Conservation (phyloP, 2,113 vertebrate species). For the Menura novaehollandiae region DNA sequence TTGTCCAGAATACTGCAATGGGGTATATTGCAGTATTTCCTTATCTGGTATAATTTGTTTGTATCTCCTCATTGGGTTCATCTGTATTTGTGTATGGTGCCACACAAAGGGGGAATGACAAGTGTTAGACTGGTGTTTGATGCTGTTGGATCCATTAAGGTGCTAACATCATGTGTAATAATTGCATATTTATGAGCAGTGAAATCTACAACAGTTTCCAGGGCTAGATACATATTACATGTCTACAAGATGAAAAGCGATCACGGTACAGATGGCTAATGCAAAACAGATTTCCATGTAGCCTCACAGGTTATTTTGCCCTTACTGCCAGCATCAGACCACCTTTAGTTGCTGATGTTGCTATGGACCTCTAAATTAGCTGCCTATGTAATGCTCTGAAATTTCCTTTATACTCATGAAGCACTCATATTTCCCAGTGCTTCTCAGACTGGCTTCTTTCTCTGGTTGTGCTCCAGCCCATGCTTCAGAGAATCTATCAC, state of each 20-base stretch:
- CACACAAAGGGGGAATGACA: background rate
- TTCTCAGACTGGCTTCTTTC: background rate
- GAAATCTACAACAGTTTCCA: background rate
- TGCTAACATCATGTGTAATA: background rate
- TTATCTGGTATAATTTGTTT: background rate
- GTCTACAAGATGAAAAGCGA: background rate
- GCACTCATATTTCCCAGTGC: background rate
- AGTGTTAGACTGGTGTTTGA: background rate
- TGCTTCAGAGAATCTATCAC: background rate
- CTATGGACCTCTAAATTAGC: background rate
- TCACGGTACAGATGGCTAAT: background rate
- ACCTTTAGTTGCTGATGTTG: background rate
- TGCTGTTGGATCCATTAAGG: background rate
- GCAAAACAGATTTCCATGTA: background rate
- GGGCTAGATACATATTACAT: background rate
- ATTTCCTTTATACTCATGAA: background rate
- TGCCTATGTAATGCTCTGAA: background rate
- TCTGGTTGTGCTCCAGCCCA: background rate
- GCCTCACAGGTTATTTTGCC: background rate
- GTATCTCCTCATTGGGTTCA: background rate
- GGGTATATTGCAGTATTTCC: background rate
- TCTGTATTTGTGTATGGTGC: background rate
- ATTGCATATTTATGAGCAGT: background rate
- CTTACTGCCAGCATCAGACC: background rate
- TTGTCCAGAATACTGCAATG: background rate